Evolutionary conservation across 2,888 invertebrate genomes (phyloP).

Genomic region (Lydus trimaculatus): DNA sequence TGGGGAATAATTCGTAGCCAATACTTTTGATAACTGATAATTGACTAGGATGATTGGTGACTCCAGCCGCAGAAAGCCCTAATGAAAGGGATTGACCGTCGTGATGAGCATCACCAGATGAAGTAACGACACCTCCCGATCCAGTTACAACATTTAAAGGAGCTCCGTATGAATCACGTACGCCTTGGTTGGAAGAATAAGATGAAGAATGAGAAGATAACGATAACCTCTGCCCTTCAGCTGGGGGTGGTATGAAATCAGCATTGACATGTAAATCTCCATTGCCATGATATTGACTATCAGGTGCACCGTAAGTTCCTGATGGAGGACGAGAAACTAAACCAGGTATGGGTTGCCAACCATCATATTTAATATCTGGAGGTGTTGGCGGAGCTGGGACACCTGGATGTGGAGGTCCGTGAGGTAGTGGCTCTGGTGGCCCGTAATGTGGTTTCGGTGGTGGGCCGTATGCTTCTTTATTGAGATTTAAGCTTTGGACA

Average conservation of each 20-base stretch:
- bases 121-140: constrained; percentile 54
- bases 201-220: constrained; percentile 28
- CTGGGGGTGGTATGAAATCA: constrained; percentile 53
- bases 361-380: constrained; percentile 79
- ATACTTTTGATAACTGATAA: constrained; percentile 60
- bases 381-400: constrained; percentile 78
- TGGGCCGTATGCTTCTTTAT: constrained; percentile 59
- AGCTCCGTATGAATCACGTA: constrained; percentile 65
- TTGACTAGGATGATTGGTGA: constrained; percentile 39
- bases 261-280: constrained; percentile 57
- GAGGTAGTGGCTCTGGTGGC: constrained; percentile 67
- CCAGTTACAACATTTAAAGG: constrained; percentile 61
- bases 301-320: constrained; percentile 51
- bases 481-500: constrained; percentile 13
- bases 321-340: constrained; percentile 60
- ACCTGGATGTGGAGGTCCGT: constrained; percentile 71
- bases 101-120: constrained; percentile 52
- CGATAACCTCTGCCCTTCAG: constrained; percentile 34
- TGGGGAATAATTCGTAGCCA: constrained; percentile 57
- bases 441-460: constrained; percentile 63
- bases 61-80: constrained; percentile 40
- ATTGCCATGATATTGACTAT: constrained; percentile 45
- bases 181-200: constrained; percentile 40
- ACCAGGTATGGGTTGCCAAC: constrained; percentile 87
- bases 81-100: constrained; percentile 36